These are phyloP conservation scores for Polydrusus tereticollis DNA, from an alignment of 2,888 invertebrate species.

Conservation along the genomic window DNA sequence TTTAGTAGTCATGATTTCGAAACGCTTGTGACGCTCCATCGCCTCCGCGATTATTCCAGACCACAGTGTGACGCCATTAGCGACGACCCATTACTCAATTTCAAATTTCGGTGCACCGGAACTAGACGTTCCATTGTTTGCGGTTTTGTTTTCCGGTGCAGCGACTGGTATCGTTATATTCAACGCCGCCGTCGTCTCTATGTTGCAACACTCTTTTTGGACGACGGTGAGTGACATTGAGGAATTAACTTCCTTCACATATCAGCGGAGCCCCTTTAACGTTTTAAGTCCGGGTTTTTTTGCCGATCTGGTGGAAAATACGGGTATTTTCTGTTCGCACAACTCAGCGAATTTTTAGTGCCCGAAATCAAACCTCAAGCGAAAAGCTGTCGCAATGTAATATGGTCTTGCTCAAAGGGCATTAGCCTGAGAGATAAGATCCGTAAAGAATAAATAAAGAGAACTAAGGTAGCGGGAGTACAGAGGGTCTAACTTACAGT, in stretches of 20 bases:
- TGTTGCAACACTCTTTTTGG: slow-evolving; percentile 1
- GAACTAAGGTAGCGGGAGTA: too few relatives aligned
- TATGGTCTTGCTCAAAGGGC: too few relatives aligned
- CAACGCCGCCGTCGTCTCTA: not conserved
- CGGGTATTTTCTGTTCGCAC: too few relatives aligned
- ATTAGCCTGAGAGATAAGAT: too few relatives aligned
- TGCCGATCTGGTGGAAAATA: too few relatives aligned
- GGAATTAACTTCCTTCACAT: not conserved
- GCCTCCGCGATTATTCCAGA: slow-evolving; percentile 9
- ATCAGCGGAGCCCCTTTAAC: too few relatives aligned
- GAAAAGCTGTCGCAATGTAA: too few relatives aligned
- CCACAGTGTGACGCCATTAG: slow-evolving; percentile 27
- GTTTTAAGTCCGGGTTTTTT: too few relatives aligned
- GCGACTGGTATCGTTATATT: slow-evolving; percentile 22
- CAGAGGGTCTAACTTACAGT: too few relatives aligned
- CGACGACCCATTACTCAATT: slow-evolving; percentile 37
- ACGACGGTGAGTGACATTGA: slow-evolving; percentile 6
- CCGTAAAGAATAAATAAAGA: too few relatives aligned
- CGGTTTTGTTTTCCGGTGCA: slow-evolving; percentile 36
- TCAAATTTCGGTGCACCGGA: slow-evolving; percentile 25
- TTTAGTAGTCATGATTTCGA: not conserved
- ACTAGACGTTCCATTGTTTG: slow-evolving; percentile 35
- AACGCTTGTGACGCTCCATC: not conserved
- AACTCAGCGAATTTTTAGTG: too few relatives aligned
- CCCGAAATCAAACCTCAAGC: too few relatives aligned